Conservation (phyloP, 2,797 vertebrate species). For the Fundulus diaphanus region DNA sequence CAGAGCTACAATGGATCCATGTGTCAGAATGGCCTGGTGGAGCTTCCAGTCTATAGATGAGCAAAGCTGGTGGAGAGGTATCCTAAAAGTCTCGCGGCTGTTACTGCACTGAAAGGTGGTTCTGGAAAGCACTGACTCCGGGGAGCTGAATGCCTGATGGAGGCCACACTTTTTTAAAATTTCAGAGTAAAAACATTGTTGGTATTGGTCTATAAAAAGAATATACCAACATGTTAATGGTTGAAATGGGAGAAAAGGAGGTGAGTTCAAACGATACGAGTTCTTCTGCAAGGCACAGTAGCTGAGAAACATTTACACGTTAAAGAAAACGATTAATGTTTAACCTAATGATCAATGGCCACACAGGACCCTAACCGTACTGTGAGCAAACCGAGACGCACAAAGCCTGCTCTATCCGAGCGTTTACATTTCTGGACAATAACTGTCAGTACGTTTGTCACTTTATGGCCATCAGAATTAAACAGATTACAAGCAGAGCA, state of each 20-base stretch:
- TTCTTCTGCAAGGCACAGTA: background rate
- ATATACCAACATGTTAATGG: background rate
- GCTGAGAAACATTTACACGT: conserved; percentile 38
- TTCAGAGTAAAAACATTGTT: background rate
- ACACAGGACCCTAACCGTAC: background rate
- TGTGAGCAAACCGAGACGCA: conserved; percentile 32
- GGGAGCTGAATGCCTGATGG: no score
- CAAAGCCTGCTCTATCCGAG: conserved; percentile 36
- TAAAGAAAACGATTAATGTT: conserved; percentile 56
- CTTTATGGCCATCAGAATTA: conserved; percentile 50
- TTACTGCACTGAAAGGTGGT: background rate
- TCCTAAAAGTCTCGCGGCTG: background rate
- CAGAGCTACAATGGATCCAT: background rate
- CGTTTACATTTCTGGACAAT: conserved; percentile 39
- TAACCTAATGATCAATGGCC: conserved; percentile 49
- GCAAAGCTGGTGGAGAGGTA: background rate
- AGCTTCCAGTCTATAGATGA: background rate
- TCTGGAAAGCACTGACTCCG: background rate
- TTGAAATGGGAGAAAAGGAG: background rate
- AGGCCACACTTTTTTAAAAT: background rate
- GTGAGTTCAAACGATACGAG: background rate
- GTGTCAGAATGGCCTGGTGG: background rate
- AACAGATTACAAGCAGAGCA: conserved; percentile 74
- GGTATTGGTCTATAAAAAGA: background rate
- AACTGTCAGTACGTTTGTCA: conserved; percentile 65